Evolutionary conservation across 2,888 invertebrate genomes (phyloP).

Genomic region (Trachelus iudaicus): DNA sequence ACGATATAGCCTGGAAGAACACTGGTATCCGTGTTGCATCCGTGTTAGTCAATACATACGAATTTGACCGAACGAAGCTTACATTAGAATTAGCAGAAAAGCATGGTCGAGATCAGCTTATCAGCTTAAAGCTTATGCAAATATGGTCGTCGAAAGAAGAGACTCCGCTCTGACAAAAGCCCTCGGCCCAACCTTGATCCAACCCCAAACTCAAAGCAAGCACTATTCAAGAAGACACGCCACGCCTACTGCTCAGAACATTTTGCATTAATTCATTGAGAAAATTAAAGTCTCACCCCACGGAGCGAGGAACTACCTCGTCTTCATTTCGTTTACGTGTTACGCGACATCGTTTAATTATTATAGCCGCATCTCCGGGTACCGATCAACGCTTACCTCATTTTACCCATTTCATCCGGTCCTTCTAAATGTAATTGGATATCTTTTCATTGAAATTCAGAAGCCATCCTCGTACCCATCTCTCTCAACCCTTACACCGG

Average conservation of each 20-base stretch:
- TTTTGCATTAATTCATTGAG: not conserved
- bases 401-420: conserved; percentile 5
- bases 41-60: not conserved
- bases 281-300: not conserved
- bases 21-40: not conserved
- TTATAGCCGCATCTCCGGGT: conserved; percentile 16
- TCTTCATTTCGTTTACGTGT: not conserved
- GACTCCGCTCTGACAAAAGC: conserved; percentile 1
- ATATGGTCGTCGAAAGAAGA: conserved; percentile 30
- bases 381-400: conserved; percentile 18
- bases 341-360: conserved; percentile 15
- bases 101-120: conserved; percentile 36
- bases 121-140: conserved; percentile 40
- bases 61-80: conserved; percentile 15
- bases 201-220: not conserved
- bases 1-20: not conserved
- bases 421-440: conserved; percentile 29
- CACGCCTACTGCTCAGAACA: not conserved
- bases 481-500: not conserved
- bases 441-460: conserved; percentile 33
- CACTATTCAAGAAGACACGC: not conserved
- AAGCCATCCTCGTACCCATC: conserved; percentile 16
- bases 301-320: conserved; percentile 8
- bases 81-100: conserved; percentile 20
- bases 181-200: not conserved